These are phyloP conservation scores for Axinella damicornis DNA, from an alignment of 37 sponge, comb jelly and placozoan genomes.

Conservation along the genomic window DNA sequence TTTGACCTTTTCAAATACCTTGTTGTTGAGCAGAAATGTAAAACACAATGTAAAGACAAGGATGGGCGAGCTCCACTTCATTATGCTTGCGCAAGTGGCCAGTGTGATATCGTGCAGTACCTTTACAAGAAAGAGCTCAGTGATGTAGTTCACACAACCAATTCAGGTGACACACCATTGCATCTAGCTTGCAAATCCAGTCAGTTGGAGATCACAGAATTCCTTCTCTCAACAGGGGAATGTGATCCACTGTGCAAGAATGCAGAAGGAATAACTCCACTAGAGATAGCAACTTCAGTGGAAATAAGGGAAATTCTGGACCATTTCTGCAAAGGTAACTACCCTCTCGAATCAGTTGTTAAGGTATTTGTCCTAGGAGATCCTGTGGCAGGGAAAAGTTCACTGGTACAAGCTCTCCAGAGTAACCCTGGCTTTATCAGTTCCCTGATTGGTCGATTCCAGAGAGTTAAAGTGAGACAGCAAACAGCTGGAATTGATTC, in stretches of 20 bases:
- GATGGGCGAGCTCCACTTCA: no score
- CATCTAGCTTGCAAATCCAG: neutral
- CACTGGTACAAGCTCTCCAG: slow-evolving; percentile 35
- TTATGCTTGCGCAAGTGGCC: no score
- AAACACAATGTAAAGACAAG: no score
- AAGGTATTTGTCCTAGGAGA: slow-evolving; percentile 31
- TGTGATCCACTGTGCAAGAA: neutral
- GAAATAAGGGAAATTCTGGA: no score
- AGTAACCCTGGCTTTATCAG: neutral
- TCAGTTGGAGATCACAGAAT: neutral
- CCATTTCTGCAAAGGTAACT: no score
- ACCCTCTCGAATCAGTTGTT: neutral
- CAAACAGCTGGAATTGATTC: slow-evolving; percentile 42
- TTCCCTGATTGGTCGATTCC: neutral
- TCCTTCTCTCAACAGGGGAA: neutral
- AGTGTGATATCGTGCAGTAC: no score
- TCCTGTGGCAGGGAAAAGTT: slow-evolving; percentile 39
- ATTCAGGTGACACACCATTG: neutral
- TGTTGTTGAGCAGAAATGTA: no score
- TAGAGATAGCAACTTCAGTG: neutral
- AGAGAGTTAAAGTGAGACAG: neutral
- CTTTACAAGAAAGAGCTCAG: no score
- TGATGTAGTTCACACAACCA: no score
- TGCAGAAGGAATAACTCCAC: neutral
- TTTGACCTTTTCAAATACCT: no score